Base-by-base conservation (phyloP, 2,888 invertebrate genomes). In the Busseola fusca region DNA sequence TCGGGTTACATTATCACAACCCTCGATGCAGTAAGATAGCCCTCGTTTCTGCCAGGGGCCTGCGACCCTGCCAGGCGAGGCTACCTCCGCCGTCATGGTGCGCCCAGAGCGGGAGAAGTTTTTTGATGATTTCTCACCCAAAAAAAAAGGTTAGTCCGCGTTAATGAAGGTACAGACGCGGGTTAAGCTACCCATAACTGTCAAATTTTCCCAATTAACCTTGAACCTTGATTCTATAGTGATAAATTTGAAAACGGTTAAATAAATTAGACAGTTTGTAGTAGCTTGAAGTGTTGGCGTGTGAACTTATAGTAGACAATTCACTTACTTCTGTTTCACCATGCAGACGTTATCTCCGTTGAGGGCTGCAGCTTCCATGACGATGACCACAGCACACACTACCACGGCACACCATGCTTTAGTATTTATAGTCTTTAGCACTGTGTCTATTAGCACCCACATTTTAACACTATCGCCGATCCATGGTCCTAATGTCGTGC, bases 321-420 rank as follows among this genome's bases (percentile, higher is more conserved):
- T 12, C 52, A 93, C 95, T 95, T 88, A 96, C 96, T 96, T 96
- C 81, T 96, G 95, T 78, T 95, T 92, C 76, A 95, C 95, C 91
- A 93, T 93, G 91, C 96, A 96, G 42, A 96, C 95, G 79, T 96
- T 94, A 64, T 93, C 90, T n/a, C 96, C 96, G 52, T 91, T 93
- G 48, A 96, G 86, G 48, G 90, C 85, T 45, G 86, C 78, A 71
- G 91, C 91, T 64, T 91, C 90, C 69, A 89, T 80, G 71, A 89
- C 76, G 74, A 89, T 72, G 48, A 84, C 80, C 80, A 91, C 64
- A 30, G 78, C 78, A 76, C 89, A 68, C 71, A 87, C 81, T 54
- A 87, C 64, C 84, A 90, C 81, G 79, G 86, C 84, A 77, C 91
- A 90, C 91, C 93, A 92, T 90, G 88, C 76, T 84, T 86, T 84